A percentile compares a stretch with the other conserved stretches of the same genome.
Conservation (phyloP, 2,888 invertebrate species). For the Mamestra brassicae region DNA sequence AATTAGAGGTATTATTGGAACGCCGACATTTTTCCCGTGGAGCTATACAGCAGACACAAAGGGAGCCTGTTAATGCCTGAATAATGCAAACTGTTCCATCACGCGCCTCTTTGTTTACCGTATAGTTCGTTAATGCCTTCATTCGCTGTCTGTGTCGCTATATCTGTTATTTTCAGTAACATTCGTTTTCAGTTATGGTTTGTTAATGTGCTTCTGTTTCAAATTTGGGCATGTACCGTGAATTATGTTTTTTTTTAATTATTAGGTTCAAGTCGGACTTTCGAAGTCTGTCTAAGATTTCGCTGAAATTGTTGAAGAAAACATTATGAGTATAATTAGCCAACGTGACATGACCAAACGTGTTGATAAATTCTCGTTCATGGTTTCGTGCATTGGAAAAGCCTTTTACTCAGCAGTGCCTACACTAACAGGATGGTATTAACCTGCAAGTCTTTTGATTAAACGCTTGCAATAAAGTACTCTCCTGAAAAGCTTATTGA, state of each 20-base stretch:
- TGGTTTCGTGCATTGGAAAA: no score
- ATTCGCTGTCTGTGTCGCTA: constrained; percentile 17
- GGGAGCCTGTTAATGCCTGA: constrained; percentile 64
- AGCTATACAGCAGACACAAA: constrained; percentile 31
- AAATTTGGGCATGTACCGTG: no score
- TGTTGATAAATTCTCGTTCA: no score
- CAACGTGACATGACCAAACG: not conserved
- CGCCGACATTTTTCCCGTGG: constrained; percentile 24
- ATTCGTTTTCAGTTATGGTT: not conserved
- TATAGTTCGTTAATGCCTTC: constrained; percentile 47
- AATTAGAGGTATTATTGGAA: constrained; percentile 39
- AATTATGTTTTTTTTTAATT: no score
- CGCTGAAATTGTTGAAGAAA: not conserved
- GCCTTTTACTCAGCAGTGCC: not conserved
- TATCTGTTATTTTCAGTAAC: constrained; percentile 24
- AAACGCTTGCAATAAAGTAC: not conserved
- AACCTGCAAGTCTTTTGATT: not conserved
- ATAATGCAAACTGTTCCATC: constrained; percentile 69
- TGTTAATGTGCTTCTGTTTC: not conserved
- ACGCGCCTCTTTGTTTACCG: constrained; percentile 46
- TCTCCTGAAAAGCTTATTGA: not conserved
- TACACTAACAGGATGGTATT: not conserved
- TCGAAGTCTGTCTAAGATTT: no score
- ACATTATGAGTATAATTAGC: not conserved
- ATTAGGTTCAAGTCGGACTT: no score